Percentiles rank a stretch among this genome's conserved stretches.
Conservation (phyloP, 1,140 invertebrate species). For the Amyelois transitella region DNA sequence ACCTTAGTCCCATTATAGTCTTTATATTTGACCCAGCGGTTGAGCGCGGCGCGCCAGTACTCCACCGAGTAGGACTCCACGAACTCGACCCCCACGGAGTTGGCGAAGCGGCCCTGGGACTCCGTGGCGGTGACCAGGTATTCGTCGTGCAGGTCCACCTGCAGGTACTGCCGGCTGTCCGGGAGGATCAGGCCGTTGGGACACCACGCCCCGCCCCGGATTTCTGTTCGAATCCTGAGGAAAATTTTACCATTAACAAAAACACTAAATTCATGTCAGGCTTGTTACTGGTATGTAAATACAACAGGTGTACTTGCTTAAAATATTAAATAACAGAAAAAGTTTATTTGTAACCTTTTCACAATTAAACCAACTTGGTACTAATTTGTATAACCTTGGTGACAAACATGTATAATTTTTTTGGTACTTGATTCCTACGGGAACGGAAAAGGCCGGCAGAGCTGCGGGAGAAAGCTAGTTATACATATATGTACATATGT, state of each 20-base stretch:
- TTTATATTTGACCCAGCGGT: constrained; percentile 86
- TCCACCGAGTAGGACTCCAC: constrained; percentile 89
- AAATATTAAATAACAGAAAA: no score
- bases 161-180: constrained; percentile 87
- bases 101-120: constrained; percentile 94
- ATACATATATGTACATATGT: no score
- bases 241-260: neutral
- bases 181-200: constrained; percentile 85
- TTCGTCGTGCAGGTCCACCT: constrained; percentile 86
- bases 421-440: no score
- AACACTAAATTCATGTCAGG: no score
- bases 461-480: no score
- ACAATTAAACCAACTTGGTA: no score
- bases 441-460: no score
- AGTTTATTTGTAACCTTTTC: no score
- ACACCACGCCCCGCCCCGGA: constrained; percentile 95
- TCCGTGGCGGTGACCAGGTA: constrained; percentile 91
- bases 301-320: no score
- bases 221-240: constrained; percentile 87
- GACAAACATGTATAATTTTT: no score
- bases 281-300: no score
- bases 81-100: constrained; percentile 94
- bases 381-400: no score
- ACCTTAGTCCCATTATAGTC: constrained; percentile 85
- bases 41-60: constrained; percentile 84